These are phyloP conservation scores for Nebria salina DNA, from an alignment of 2,888 invertebrate genomes.

Conservation along the genomic window DNA sequence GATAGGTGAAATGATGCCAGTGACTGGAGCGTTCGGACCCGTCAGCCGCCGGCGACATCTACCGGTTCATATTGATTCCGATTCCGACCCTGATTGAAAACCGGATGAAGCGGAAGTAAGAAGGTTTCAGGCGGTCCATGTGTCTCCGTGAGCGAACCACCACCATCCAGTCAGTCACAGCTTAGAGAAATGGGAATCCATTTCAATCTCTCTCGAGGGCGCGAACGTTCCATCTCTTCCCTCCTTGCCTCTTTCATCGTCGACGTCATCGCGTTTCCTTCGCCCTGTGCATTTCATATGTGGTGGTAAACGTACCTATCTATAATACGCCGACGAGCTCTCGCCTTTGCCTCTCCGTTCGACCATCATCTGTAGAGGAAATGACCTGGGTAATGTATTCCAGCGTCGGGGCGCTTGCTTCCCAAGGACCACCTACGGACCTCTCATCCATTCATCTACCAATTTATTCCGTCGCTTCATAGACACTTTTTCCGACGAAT, in stretches of 20 bases:
- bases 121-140: slow-evolving; percentile 55
- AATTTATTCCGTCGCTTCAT: slow-evolving; percentile 15
- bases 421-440: background rate
- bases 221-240: slow-evolving; percentile 35
- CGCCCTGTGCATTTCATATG: slow-evolving; percentile 6
- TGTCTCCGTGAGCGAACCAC: slow-evolving; percentile 50
- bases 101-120: slow-evolving; percentile 62
- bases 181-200: slow-evolving; percentile 56
- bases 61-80: slow-evolving; percentile 57
- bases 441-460: slow-evolving; percentile 33
- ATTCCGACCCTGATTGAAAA: slow-evolving; percentile 59
- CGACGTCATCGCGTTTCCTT: background rate
- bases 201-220: slow-evolving; percentile 54
- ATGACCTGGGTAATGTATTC: slow-evolving; percentile 54
- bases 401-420: slow-evolving; percentile 41
- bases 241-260: background rate
- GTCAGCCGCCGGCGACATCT: slow-evolving; percentile 48
- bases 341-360: slow-evolving; percentile 47
- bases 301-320: slow-evolving; percentile 5
- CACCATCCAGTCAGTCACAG: slow-evolving; percentile 16
- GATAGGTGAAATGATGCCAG: background rate
- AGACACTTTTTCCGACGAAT: slow-evolving; percentile 23
- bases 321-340: slow-evolving; percentile 19
- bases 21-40: slow-evolving; percentile 24
- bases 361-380: slow-evolving; percentile 53